phyloP scores from a whole-genome alignment of 2,888 invertebrate species.

The Maniola hyperantus region DNA sequence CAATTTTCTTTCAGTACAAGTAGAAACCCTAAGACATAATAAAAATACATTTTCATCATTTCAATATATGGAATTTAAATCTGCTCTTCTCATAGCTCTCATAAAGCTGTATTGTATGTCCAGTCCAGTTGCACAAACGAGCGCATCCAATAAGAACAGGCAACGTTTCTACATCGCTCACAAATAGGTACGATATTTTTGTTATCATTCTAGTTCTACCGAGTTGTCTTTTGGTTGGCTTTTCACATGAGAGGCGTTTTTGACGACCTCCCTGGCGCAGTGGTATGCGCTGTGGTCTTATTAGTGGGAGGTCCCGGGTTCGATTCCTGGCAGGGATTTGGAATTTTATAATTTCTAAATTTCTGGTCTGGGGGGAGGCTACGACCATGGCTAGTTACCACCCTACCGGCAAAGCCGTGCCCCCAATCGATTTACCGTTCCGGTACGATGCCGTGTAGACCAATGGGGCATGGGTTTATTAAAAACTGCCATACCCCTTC shows the following conservation, averaged over 20 bases:
- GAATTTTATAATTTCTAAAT: no score
- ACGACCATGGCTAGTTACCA: no score
- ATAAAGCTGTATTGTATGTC: constrained; percentile 33
- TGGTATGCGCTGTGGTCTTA: no score
- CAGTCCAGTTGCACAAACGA: constrained; percentile 37
- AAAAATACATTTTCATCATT: constrained; percentile 13
- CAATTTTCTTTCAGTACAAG: neutral
- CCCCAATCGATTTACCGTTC: no score
- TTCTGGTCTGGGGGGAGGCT: no score
- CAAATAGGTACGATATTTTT: constrained; percentile 29
- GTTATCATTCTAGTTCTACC: constrained; percentile 27
- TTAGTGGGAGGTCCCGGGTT: no score
- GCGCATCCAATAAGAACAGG: constrained; percentile 35
- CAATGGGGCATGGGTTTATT: no score
- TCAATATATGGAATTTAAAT: constrained; percentile 16
- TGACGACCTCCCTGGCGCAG: no score
- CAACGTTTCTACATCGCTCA: constrained; percentile 24
- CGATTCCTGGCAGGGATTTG: no score
- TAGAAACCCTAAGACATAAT: constrained; percentile 7
- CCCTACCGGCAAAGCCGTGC: no score
- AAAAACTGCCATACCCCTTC: no score
- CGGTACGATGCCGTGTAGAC: no score
- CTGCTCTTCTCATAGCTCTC: constrained; percentile 27
- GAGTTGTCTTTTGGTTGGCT: constrained; percentile 24
- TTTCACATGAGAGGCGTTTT: constrained; percentile 17